phyloP scores from a whole-genome alignment of 2,113 vertebrate species.

The Pomatorhinus ruficollis region DNA sequence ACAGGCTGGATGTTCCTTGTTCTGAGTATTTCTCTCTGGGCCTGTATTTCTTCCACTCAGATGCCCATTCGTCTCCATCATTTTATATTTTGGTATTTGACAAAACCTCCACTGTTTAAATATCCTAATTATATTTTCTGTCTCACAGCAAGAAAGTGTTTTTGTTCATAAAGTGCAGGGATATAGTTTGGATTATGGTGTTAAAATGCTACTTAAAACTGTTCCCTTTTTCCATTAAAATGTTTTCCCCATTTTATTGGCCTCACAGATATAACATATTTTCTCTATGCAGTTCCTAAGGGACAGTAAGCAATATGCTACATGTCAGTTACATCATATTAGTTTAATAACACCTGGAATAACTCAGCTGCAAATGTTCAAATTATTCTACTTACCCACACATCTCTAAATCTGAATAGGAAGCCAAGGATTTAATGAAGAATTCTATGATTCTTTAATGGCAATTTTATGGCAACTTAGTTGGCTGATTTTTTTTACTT shows the following conservation, averaged over 20 bases:
- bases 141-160: not conserved
- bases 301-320: conserved; percentile 22
- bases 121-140: not conserved
- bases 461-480: not conserved
- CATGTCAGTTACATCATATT: conserved; percentile 36
- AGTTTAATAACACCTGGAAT: conserved; percentile 48
- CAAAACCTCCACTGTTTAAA: not conserved
- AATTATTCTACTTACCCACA: conserved; percentile 25
- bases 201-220: not conserved
- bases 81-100: not conserved
- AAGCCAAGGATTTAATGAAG: conserved; percentile 9
- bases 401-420: not conserved
- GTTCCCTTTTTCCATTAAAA: conserved; percentile 25
- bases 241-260: not conserved
- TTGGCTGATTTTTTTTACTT: not conserved
- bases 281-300: not conserved
- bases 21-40: not conserved
- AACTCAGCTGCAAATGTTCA: not conserved
- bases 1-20: not conserved
- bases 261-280: conserved; percentile 17
- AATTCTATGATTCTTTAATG: not conserved
- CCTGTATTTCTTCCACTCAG: not conserved
- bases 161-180: not conserved
- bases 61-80: rapidly evolving
- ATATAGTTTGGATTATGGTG: not conserved